Percentiles rank a stretch among this genome's conserved stretches.
Evolutionary conservation across 2,797 vertebrate species (phyloP).

Genomic region (Alfaro cultratus): DNA sequence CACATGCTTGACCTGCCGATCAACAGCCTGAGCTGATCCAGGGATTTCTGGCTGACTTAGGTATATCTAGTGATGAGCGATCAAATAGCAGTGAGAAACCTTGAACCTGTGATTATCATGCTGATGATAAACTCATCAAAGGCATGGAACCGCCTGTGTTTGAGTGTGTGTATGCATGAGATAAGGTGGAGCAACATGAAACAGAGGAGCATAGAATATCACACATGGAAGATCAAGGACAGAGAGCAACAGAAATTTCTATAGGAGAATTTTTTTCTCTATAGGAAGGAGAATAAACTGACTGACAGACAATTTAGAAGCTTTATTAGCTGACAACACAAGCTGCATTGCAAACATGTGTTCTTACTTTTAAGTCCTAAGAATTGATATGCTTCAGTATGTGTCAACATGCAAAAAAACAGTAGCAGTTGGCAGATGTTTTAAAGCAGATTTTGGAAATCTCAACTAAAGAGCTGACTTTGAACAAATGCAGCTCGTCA

Average conservation of each 20-base stretch:
- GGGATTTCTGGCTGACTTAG: not conserved
- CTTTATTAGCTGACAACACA: not conserved
- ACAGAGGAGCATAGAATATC: slow-evolving; percentile 31
- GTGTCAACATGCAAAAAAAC: not conserved
- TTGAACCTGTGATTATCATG: slow-evolving; percentile 53
- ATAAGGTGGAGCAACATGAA: slow-evolving; percentile 17
- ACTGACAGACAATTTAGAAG: not conserved
- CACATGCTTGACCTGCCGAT: not conserved
- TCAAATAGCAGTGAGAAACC: slow-evolving; percentile 45
- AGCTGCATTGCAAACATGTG: not conserved
- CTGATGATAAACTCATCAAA: slow-evolving; percentile 64
- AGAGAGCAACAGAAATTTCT: slow-evolving; percentile 36
- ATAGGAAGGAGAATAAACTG: slow-evolving; percentile 37
- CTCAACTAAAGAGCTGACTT: not conserved
- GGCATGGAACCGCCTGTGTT: slow-evolving; percentile 16
- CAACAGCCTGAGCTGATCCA: not conserved
- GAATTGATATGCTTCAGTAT: not conserved
- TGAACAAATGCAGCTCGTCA: not conserved
- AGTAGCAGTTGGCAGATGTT: not conserved
- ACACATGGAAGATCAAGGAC: slow-evolving; percentile 22
- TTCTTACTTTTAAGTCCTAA: not conserved
- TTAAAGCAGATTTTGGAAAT: not conserved
- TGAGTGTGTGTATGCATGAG: not conserved
- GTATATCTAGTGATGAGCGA: slow-evolving; percentile 5
- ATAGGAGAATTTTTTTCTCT: slow-evolving; percentile 17